These are phyloP conservation scores for Phoebastria nigripes DNA, from an alignment of 2,797 vertebrate species.

Conservation along the genomic window DNA sequence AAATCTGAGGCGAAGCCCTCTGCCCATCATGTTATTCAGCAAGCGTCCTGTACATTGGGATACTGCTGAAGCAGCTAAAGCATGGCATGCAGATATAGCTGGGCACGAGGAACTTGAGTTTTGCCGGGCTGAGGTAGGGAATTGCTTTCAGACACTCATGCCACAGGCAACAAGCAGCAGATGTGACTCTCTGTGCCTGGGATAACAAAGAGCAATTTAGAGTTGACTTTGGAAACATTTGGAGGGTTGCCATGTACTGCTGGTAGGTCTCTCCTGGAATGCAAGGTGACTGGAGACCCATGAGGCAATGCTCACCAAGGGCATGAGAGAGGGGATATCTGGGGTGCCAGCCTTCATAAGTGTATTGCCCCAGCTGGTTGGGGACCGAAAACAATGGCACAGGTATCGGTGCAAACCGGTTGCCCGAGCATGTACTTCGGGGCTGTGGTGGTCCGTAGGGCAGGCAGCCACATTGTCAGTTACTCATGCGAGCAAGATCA, in stretches of 20 bases:
- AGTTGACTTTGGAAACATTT: neutral
- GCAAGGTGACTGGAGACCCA: neutral
- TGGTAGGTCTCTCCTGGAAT: neutral
- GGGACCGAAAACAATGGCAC: neutral
- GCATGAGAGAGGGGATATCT: neutral
- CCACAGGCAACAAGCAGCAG: neutral
- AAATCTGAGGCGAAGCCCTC: neutral
- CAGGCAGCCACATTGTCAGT: neutral
- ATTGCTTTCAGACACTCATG: neutral
- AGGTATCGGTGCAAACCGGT: neutral
- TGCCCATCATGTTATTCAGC: neutral
- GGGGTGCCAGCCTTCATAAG: neutral
- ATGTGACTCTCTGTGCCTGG: neutral
- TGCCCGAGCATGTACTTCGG: rapidly evolving
- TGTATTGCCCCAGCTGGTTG: neutral
- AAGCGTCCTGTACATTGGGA: neutral
- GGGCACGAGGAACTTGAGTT: neutral
- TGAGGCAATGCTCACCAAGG: neutral
- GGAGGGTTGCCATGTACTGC: neutral
- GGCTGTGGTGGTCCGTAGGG: neutral
- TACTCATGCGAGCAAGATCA: neutral
- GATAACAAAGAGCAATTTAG: neutral
- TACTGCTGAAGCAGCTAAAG: neutral
- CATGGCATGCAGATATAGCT: neutral
- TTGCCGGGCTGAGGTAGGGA: neutral